Evolutionary conservation across 2,113 vertebrate genomes (phyloP), one percentile per base, ranked within the genome.

Genomic region (Xyrauchen texanus): DNA sequence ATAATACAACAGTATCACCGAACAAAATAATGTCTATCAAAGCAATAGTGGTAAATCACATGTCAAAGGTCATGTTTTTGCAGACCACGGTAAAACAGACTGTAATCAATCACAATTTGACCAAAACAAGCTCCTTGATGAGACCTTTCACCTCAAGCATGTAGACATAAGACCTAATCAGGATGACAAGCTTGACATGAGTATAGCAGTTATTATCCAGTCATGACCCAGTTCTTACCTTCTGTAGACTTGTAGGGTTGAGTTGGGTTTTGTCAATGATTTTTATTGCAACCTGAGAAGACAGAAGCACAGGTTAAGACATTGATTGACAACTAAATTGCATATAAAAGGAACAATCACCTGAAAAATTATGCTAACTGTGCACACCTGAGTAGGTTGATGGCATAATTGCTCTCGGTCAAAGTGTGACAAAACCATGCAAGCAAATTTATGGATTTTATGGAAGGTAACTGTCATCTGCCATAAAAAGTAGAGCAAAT

Each of bases 201-300:
- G 3, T 1, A 34, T 34, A 34, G 21, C 21, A 34, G 21, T 34
- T 34, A 34, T 34, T 1, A 34, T 3, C 21, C 21, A 53, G 47
- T 15, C 5, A 10, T 0, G 68, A 64, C 4, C 12, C 55, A 60
- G 12, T 8, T 64, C 44, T 83, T 85, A 91, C 91, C 88, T 92
- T 92, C 66, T 92, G 91, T 5, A 92, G 85, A 78, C 91, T 92
- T 8, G 88, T 90, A 6, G 91, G 88, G 79, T 92, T 92, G 65
- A 92, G 89, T 77, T 91, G 89, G n/a, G 88, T 91, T 84, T 94
- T 94, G 84, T 94, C 93, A 0, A 94, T 94, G 72, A 94, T 94
- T 85, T 94, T 94, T 84, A 94, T 93, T 61, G 93, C 93, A 0
- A 94, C 93, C 93, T 94, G 67, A 80, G 84, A 82, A 55, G 16